Evolutionary conservation across 1,140 invertebrate genomes (phyloP), one percentile per base, ranked within the genome.

Genomic region (Dendroctonus valens): DNA sequence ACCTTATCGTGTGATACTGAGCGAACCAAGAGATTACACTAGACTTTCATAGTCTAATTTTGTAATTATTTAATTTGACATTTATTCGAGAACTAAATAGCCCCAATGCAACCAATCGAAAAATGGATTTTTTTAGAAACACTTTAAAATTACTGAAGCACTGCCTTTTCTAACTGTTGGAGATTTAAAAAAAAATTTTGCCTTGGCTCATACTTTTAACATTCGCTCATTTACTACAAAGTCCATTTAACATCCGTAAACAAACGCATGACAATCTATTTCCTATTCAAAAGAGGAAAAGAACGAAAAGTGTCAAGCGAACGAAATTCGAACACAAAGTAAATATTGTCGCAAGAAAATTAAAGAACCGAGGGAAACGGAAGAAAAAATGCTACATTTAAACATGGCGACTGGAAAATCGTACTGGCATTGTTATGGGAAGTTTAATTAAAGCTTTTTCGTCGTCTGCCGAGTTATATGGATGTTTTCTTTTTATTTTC

Each of bases 301-400:
- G 37, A 12, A 15, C 12, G 12, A 44, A 63, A 63, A 38, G 50
- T 42, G 40, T 54, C 44, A 50, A 49, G 26, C 48, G 59, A 26
- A 8, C 41, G 58, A 60, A 60, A 8, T 60, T 40, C 38, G 39
- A 60, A 49, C 59, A 39, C 37, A 60, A 53, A 63, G 60, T 63
- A 63, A 63, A 63, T 63, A 63, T 63, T 63, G 41, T 53, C 26
- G 60, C 54, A 54, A 55, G 60, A 48, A 54, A 63, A 63, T 63
- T 55, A 63, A 63, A 55, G 44, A 46, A 63, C 40, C n/a, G 26
- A 26, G 26, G 51, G 37, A 53, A 44, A 26, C 38, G 37, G 37
- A 38, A 38, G 38, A 50, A 50, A 60, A 49, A 49, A 38, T 49
- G 58, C 40, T 37, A 9, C 48, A 50, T 50, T 50, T 60, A 38